phyloP scores from a whole-genome alignment of 2,888 invertebrate species.

The Zele albiditarsus region DNA sequence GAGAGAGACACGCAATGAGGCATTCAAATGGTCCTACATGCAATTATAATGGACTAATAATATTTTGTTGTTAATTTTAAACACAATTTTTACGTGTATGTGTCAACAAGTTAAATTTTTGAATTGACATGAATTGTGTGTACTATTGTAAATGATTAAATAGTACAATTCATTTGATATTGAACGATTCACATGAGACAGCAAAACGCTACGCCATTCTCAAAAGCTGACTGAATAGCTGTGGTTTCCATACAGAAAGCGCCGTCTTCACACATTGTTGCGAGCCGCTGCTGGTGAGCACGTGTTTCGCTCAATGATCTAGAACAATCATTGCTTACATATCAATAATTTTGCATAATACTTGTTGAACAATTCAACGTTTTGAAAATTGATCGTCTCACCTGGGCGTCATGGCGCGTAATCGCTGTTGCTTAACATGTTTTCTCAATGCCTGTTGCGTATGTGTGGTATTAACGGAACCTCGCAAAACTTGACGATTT shows the following conservation, averaged over 20 bases:
- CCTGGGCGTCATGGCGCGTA: slow-evolving; percentile 68
- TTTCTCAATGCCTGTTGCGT: slow-evolving; percentile 58
- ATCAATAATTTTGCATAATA: too few species aligned
- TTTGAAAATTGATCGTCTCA: slow-evolving; percentile 41
- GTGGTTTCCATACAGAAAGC: slow-evolving; percentile 71
- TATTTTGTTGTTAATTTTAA: neutral
- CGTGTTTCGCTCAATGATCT: slow-evolving; percentile 70
- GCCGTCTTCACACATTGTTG: slow-evolving; percentile 68
- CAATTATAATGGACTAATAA: neutral
- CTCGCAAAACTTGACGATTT: slow-evolving; percentile 52
- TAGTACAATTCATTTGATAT: neutral
- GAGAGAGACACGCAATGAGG: neutral
- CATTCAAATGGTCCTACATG: neutral
- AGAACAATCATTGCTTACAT: slow-evolving; percentile 29
- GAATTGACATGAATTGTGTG: neutral
- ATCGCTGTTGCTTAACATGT: slow-evolving; percentile 63
- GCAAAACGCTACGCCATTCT: slow-evolving; percentile 67
- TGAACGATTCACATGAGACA: slow-evolving; percentile 67
- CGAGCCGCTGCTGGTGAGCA: slow-evolving; percentile 66
- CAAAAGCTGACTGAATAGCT: slow-evolving; percentile 67
- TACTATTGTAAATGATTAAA: neutral
- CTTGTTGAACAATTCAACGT: neutral
- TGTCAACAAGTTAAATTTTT: neutral
- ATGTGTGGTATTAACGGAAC: slow-evolving; percentile 57
- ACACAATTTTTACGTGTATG: neutral